Conservation (phyloP, 2,113 vertebrate genomes). For the Chionomys nivalis region DNA sequence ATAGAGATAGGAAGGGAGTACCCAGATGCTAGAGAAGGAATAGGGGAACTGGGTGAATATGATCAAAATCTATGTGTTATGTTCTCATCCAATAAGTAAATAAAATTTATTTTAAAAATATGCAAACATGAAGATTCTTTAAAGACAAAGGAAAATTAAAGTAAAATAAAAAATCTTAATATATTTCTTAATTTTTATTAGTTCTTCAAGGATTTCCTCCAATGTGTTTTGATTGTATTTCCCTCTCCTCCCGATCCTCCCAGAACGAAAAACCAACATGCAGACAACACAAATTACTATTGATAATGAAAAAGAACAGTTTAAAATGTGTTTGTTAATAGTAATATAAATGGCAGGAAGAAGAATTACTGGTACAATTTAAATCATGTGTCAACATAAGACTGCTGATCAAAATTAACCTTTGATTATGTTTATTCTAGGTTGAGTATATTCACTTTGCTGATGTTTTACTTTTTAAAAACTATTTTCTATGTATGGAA, state of each 20-base stretch:
- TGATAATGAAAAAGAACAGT: neutral
- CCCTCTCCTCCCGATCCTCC: fast-evolving
- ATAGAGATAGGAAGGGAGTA: neutral
- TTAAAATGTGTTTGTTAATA: neutral
- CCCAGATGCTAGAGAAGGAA: neutral
- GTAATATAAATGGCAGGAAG: neutral
- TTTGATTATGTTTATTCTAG: neutral
- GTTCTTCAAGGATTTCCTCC: neutral
- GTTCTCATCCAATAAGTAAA: neutral
- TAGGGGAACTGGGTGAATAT: neutral
- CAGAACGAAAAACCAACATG: neutral
- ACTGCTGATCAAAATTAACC: neutral
- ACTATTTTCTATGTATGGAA: neutral
- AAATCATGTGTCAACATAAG: neutral
- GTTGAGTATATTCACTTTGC: neutral
- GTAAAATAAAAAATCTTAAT: neutral
- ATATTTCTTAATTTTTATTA: neutral
- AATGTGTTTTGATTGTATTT: neutral
- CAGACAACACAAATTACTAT: neutral
- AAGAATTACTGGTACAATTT: neutral
- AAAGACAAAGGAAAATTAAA: neutral
- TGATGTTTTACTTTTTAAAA: neutral
- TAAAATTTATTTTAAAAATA: neutral
- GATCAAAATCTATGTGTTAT: neutral
- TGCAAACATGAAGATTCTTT: neutral